Evolutionary conservation across 2,797 vertebrate genomes (phyloP).

Genomic region (Gymnocypris eckloni): DNA sequence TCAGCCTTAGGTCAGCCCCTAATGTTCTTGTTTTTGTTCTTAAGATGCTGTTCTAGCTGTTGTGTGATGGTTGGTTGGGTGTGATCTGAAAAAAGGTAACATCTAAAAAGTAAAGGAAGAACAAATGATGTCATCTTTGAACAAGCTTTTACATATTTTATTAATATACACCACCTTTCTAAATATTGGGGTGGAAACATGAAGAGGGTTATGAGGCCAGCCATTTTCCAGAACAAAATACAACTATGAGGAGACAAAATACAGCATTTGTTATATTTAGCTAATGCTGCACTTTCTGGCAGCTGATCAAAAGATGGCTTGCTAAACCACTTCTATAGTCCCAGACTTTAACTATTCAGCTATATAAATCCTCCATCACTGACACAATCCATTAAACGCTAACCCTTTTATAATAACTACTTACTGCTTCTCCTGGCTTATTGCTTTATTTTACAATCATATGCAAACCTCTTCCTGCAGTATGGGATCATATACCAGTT

Average conservation of each 20-base stretch:
- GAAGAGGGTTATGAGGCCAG: constrained; percentile 17
- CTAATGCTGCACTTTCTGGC: neutral
- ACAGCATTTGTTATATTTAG: neutral
- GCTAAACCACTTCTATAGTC: neutral
- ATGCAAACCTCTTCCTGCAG: constrained; percentile 8
- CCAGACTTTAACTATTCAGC: neutral
- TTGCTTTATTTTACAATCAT: neutral
- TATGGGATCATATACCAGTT: neutral
- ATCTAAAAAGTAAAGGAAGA: neutral
- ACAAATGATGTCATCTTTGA: neutral
- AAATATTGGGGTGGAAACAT: neutral
- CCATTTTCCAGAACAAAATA: constrained; percentile 17
- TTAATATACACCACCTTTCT: neutral
- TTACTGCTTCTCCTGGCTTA: neutral
- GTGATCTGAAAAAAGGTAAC: neutral
- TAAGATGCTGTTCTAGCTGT: neutral
- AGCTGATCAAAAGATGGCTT: neutral
- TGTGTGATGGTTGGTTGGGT: neutral
- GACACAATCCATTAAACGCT: neutral
- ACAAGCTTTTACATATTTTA: neutral
- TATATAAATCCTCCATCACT: neutral
- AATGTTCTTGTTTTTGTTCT: neutral
- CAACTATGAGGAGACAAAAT: neutral
- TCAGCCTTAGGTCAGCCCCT: neutral
- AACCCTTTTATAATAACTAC: neutral